phyloP scores from a whole-genome alignment of 2,888 invertebrate genomes.

The Caenorhabditis drosophilae region DNA sequence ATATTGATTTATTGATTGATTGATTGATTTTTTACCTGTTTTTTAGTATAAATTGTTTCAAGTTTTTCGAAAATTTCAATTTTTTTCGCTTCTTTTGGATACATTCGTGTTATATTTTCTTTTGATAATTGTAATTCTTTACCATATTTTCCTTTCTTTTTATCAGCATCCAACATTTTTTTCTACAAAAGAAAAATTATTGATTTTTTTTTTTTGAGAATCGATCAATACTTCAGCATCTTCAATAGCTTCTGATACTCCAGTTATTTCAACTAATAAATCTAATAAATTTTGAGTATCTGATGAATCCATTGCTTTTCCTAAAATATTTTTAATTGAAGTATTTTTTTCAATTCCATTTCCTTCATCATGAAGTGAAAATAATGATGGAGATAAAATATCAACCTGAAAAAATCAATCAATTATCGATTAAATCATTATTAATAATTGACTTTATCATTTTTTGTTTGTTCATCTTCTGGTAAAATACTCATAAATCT shows the following conservation, averaged over 20 bases:
- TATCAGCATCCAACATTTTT: neutral
- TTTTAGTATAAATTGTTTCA: conserved; percentile 42
- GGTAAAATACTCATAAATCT: conserved; percentile 28
- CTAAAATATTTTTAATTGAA: conserved; percentile 18
- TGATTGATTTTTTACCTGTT: too few species aligned
- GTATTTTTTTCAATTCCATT: conserved; percentile 20
- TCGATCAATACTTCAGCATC: conserved; percentile 6
- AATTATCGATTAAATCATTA: neutral
- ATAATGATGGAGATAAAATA: conserved; percentile 29
- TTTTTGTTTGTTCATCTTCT: conserved; percentile 13
- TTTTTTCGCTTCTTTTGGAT: conserved; percentile 46
- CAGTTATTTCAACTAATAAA: conserved; percentile 28
- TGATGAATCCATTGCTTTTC: conserved; percentile 6
- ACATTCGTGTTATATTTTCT: conserved; percentile 52
- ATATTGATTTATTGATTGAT: neutral
- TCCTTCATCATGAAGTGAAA: conserved; percentile 35
- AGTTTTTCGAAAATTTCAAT: conserved; percentile 55
- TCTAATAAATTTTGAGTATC: conserved; percentile 29
- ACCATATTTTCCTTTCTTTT: conserved; percentile 9
- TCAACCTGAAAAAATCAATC: conserved; percentile 16
- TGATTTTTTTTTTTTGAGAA: neutral
- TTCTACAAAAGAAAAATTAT: neutral
- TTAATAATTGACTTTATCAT: neutral
- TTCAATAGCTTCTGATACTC: conserved; percentile 29
- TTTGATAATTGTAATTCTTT: conserved; percentile 57